These are phyloP conservation scores for Ceyx margarethae DNA, from an alignment of 2,113 vertebrate species.

Conservation along the genomic window DNA sequence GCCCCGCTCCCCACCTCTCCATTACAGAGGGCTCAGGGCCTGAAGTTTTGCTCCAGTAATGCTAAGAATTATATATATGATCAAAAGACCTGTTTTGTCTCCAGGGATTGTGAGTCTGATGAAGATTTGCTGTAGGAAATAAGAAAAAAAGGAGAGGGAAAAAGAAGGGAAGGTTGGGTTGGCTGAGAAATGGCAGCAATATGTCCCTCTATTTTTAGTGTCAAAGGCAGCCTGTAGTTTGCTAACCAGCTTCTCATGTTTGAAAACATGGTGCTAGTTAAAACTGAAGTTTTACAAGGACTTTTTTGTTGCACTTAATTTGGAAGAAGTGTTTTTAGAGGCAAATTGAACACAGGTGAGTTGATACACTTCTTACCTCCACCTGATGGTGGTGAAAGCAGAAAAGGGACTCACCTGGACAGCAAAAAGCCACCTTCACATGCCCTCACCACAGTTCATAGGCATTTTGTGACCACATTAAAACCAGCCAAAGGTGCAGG, in stretches of 20 bases:
- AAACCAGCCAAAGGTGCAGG: background rate
- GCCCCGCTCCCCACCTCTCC: background rate
- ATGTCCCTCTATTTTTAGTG: background rate
- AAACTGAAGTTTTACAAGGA: background rate
- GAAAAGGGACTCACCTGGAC: background rate
- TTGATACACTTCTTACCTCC: background rate
- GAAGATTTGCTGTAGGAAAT: background rate
- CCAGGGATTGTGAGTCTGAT: background rate
- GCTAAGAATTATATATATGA: background rate
- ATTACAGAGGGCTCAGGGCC: background rate
- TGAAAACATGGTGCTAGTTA: background rate
- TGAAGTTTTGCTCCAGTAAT: background rate
- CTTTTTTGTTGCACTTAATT: background rate
- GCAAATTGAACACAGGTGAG: background rate
- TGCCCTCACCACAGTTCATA: rapidly evolving
- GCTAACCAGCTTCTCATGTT: background rate
- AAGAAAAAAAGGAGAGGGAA: background rate
- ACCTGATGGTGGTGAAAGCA: background rate
- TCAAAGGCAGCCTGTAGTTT: background rate
- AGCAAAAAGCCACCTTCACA: background rate
- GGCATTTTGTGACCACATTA: background rate
- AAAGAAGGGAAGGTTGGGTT: background rate
- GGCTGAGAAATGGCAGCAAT: background rate
- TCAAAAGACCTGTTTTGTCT: background rate
- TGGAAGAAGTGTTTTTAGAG: background rate